Evolutionary conservation across 1,140 invertebrate genomes (phyloP).

Genomic region (Sinella curviseta): DNA sequence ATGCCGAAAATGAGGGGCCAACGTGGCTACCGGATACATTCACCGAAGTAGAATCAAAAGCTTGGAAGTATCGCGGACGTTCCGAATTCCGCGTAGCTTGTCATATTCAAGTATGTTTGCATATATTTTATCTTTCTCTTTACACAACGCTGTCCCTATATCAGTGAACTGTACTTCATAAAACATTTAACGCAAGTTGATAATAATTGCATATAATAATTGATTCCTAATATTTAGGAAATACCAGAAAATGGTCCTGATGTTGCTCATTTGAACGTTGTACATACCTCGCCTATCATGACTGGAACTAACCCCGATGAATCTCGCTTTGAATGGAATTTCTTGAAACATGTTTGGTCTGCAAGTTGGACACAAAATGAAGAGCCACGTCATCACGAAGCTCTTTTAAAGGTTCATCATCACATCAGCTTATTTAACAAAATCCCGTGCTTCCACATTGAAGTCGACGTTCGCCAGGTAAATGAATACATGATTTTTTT

Average conservation of each 20-base stretch:
- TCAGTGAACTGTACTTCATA: too few relatives aligned
- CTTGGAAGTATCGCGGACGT: conserved; percentile 70
- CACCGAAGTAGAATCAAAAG: conserved; percentile 59
- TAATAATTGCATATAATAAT: neutral
- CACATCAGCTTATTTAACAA: conserved; percentile 60
- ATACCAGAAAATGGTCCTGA: conserved; percentile 91
- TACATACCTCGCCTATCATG: conserved; percentile 69
- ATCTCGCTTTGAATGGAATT: conserved; percentile 40
- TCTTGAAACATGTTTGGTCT: conserved; percentile 53
- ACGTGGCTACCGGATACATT: conserved; percentile 58
- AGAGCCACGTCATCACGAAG: conserved; percentile 60
- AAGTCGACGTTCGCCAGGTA: conserved; percentile 64
- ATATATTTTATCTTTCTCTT: neutral
- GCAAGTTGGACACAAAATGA: conserved; percentile 51
- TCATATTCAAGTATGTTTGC: conserved; percentile 65
- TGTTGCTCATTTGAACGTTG: conserved; percentile 71
- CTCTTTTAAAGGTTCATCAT: conserved; percentile 63
- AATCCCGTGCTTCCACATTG: conserved; percentile 58
- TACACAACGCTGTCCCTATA: too few relatives aligned
- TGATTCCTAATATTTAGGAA: conserved; percentile 65
- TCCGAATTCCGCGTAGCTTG: conserved; percentile 74
- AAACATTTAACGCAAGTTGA: too few relatives aligned
- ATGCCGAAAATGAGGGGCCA: conserved; percentile 58
- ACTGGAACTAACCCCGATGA: conserved; percentile 57
- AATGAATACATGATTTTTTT: too few relatives aligned